Evolutionary conservation across 2,797 vertebrate genomes (phyloP).

Genomic region (Coreius guichenoti): DNA sequence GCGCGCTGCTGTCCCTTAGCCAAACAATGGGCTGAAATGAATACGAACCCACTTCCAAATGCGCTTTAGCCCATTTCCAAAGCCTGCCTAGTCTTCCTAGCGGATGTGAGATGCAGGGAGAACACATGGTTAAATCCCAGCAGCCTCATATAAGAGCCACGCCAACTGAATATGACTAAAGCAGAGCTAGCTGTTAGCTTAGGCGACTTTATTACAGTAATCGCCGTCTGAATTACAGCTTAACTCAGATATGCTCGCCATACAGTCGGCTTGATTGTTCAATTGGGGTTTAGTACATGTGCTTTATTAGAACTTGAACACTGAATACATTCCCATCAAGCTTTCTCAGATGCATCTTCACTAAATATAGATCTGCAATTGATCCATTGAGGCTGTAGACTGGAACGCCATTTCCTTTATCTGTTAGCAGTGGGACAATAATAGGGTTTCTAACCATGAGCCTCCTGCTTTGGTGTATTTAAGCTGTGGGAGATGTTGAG

Average conservation of each 20-base stretch:
- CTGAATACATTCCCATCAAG: conserved; percentile 45
- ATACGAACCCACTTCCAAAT: conserved; percentile 22
- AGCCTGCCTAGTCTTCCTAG: conserved; percentile 32
- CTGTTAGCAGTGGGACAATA: conserved; percentile 38
- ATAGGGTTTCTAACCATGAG: conserved; percentile 34
- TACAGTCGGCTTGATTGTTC: conserved; percentile 31
- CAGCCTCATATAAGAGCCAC: neutral
- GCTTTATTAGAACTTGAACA: conserved; percentile 45
- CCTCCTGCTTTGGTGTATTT: conserved; percentile 46
- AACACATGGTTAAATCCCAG: conserved; percentile 46
- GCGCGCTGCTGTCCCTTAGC: conserved; percentile 32
- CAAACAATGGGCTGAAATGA: conserved; percentile 35
- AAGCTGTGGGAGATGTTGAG: conserved; percentile 48
- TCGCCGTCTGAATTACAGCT: conserved; percentile 51
- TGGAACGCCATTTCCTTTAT: conserved; percentile 38
- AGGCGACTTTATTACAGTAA: conserved; percentile 39
- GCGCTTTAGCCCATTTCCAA: conserved; percentile 43
- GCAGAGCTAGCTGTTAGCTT: conserved; percentile 40
- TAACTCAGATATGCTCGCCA: neutral
- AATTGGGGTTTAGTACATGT: conserved; percentile 41
- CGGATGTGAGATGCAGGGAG: conserved; percentile 16
- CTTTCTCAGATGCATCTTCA: conserved; percentile 43
- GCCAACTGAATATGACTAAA: conserved; percentile 21
- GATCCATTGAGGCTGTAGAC: conserved; percentile 47
- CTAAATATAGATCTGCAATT: conserved; percentile 55